phyloP scores from a whole-genome alignment of 2,113 vertebrate species.

The Oceanodroma tethys region DNA sequence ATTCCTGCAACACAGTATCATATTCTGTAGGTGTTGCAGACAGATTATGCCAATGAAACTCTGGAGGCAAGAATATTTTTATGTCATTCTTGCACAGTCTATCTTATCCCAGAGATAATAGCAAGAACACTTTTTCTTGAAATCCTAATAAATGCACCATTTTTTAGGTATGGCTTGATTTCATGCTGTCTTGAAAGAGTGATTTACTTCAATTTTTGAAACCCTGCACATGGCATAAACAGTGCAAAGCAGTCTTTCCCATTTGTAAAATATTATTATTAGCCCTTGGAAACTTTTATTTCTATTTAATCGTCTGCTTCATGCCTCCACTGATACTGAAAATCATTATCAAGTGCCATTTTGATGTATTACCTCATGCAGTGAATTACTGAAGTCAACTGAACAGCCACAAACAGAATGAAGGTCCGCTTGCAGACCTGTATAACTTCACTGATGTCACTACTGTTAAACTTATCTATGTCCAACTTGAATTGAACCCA shows the following conservation, averaged over 20 bases:
- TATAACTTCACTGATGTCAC: neutral
- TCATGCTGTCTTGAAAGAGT: neutral
- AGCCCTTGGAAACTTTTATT: neutral
- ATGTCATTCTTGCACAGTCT: neutral
- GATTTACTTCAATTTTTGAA: neutral
- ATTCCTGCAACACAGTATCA: neutral
- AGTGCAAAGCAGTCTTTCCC: neutral
- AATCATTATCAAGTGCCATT: constrained; percentile 13
- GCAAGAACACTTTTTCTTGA: neutral
- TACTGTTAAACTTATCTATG: neutral
- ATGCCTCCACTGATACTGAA: neutral
- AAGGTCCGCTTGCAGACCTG: neutral
- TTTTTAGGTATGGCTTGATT: neutral
- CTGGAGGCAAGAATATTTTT: neutral
- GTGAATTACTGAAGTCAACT: neutral
- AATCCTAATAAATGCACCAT: neutral
- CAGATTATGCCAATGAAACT: neutral
- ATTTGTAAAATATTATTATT: neutral
- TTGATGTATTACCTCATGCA: neutral
- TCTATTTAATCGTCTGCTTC: neutral
- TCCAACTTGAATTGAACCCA: neutral
- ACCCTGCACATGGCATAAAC: neutral
- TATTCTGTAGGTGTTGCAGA: neutral
- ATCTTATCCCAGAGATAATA: neutral
- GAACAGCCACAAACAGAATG: neutral